These are phyloP conservation scores for Balearica regulorum DNA, from an alignment of 2,797 vertebrate species.

Conservation along the genomic window DNA sequence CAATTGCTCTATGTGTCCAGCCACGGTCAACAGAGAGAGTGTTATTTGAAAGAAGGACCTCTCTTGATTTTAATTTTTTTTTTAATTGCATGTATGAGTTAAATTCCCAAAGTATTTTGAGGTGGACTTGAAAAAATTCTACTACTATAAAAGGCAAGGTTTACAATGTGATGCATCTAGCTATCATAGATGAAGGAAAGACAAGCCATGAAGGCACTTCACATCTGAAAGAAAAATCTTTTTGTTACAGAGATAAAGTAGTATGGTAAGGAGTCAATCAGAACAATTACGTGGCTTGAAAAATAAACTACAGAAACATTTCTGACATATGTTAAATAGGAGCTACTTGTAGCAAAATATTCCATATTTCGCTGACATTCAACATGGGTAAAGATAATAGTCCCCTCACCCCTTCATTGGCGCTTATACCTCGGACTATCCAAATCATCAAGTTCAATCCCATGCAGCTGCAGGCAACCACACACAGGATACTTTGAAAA, in stretches of 20 bases:
- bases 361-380: neutral
- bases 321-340: neutral
- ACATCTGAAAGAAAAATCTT: neutral
- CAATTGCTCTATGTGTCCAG: neutral
- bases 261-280: neutral
- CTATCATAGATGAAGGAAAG: neutral
- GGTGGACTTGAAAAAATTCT: neutral
- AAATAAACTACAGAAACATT: neutral
- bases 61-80: neutral
- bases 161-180: neutral
- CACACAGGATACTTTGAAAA: neutral
- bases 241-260: neutral
- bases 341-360: neutral
- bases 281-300: neutral
- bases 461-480: neutral
- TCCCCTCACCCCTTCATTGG: neutral
- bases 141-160: neutral
- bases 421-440: neutral
- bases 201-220: neutral
- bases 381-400: neutral
- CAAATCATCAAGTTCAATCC: neutral
- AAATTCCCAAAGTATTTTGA: neutral
- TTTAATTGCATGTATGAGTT: neutral
- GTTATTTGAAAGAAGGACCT: neutral
- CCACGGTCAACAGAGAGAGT: rapidly evolving